Evolutionary conservation across 2,888 invertebrate species (phyloP).

Genomic region (Neocrepidodera transversa): DNA sequence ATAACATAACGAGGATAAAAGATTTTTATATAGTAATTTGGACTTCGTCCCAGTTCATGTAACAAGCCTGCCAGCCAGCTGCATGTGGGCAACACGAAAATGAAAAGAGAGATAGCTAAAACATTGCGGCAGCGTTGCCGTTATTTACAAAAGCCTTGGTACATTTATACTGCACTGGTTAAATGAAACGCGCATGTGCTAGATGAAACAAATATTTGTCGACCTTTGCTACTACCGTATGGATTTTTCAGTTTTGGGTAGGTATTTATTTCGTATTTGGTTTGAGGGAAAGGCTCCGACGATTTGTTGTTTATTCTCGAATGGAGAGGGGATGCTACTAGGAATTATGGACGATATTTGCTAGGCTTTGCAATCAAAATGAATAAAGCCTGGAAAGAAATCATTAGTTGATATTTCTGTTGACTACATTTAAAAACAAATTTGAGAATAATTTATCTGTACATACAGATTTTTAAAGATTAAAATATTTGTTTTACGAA

Average conservation of each 20-base stretch:
- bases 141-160: slow-evolving; percentile 22
- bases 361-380: slow-evolving; percentile 4
- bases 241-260: slow-evolving; percentile 38
- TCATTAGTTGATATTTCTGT: too few species aligned
- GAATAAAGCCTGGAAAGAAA: background rate
- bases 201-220: slow-evolving; percentile 15
- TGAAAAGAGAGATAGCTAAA: slow-evolving; percentile 27
- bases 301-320: background rate
- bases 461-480: background rate
- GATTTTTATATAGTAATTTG: slow-evolving; percentile 30
- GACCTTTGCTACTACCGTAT: slow-evolving; percentile 37
- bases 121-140: slow-evolving; percentile 37
- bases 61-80: slow-evolving; percentile 18
- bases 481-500: background rate
- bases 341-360: background rate
- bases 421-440: too few species aligned
- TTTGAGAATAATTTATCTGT: too few species aligned
- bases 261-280: slow-evolving; percentile 12
- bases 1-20: background rate
- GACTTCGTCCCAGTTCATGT: slow-evolving; percentile 35
- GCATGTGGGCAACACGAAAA: slow-evolving; percentile 13
- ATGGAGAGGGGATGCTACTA: slow-evolving; percentile 3
- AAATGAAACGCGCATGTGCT: slow-evolving; percentile 29
- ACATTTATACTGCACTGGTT: slow-evolving; percentile 9
- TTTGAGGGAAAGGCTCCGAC: background rate